Percentiles rank a stretch among this genome's conserved stretches.
Evolutionary conservation across 2,888 invertebrate species (phyloP).

Genomic region (Dynastes tityus): DNA sequence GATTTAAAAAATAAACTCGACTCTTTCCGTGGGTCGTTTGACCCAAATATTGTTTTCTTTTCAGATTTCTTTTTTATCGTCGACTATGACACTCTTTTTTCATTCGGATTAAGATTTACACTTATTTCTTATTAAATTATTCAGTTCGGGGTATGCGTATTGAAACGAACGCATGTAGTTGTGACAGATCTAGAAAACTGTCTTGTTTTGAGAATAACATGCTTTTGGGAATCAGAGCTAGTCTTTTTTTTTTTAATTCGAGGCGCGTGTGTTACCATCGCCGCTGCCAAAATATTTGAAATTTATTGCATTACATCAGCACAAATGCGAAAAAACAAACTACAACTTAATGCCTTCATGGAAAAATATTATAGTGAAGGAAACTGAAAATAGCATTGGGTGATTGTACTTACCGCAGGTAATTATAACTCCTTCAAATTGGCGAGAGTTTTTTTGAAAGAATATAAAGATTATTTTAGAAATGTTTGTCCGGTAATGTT

Average conservation of each 20-base stretch:
- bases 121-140: not conserved
- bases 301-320: conserved; percentile 36
- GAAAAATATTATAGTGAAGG: conserved; percentile 14
- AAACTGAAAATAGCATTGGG: conserved; percentile 29
- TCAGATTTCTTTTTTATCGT: conserved; percentile 11
- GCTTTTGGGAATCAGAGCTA: conserved; percentile 36
- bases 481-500: too few species aligned
- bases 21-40: conserved; percentile 28
- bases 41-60: conserved; percentile 39
- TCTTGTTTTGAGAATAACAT: conserved; percentile 33
- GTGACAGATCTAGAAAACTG: conserved; percentile 6
- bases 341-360: conserved; percentile 25
- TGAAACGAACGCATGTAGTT: conserved; percentile 8
- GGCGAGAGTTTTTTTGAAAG: too few species aligned
- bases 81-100: conserved; percentile 1
- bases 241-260: conserved; percentile 23
- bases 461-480: too few species aligned
- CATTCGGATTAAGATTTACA: not conserved
- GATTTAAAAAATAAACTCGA: conserved; percentile 37
- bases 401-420: conserved; percentile 26
- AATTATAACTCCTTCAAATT: conserved; percentile 26
- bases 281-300: conserved; percentile 41
- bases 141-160: not conserved
- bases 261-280: conserved; percentile 25
- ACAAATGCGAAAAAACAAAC: conserved; percentile 27